Evolutionary conservation across 2,113 vertebrate species (phyloP).

Genomic region (Prunella himalayana): DNA sequence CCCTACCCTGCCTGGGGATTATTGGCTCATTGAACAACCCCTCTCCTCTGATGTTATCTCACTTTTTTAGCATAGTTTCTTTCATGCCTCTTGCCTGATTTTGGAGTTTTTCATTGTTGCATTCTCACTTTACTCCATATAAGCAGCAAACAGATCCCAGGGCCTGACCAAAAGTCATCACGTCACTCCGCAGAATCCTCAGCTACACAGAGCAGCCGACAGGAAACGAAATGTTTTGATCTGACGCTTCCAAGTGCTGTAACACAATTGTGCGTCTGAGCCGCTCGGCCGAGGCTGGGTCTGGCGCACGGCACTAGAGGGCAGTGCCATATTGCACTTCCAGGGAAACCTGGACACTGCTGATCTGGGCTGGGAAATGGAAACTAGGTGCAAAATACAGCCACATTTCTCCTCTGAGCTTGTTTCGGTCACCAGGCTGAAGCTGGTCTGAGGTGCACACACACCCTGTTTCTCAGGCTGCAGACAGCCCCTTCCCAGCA

Average conservation of each 20-base stretch:
- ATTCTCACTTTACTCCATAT: not conserved
- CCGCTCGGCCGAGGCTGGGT: not conserved
- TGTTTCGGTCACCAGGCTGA: not conserved
- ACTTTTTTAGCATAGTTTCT: not conserved
- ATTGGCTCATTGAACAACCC: not conserved
- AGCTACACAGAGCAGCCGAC: not conserved
- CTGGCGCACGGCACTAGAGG: slow-evolving; percentile 41
- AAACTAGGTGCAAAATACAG: not conserved
- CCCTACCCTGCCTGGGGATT: not conserved
- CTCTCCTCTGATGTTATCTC: not conserved
- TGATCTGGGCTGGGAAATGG: not conserved
- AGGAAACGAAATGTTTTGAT: not conserved
- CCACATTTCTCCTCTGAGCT: not conserved
- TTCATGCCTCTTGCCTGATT: not conserved
- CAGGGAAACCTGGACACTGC: not conserved
- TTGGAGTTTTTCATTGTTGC: not conserved
- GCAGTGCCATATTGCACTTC: slow-evolving; percentile 8
- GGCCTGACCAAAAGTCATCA: not conserved
- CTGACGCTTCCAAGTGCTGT: fast-evolving
- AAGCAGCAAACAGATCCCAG: not conserved
- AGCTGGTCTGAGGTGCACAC: not conserved
- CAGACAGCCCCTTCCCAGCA: not conserved
- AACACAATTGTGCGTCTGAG: not conserved
- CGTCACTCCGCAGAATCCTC: not conserved
- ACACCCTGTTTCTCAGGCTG: not conserved